phyloP scores from a whole-genome alignment of 2,797 vertebrate genomes.

The Micrastur ruficollis region DNA sequence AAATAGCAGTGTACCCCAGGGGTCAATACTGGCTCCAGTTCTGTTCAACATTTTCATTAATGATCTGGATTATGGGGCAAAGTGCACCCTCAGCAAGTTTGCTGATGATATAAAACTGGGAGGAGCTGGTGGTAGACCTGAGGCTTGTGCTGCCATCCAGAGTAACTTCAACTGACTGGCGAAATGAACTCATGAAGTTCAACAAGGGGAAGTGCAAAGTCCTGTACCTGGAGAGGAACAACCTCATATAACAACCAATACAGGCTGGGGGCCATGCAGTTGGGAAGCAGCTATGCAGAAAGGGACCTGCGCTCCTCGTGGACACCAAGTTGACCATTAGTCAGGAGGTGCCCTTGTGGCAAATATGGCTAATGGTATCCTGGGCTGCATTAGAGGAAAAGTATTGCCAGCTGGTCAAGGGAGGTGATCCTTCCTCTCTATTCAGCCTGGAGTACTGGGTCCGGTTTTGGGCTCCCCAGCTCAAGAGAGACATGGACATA shows the following conservation, averaged over 20 bases:
- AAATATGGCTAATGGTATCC: not conserved
- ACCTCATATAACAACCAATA: not conserved
- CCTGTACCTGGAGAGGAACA: not conserved
- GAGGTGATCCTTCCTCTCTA: not conserved
- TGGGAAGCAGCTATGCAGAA: not conserved
- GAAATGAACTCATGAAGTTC: not conserved
- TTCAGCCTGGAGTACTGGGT: not conserved
- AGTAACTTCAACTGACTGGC: not conserved
- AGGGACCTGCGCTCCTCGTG: not conserved
- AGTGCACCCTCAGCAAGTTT: not conserved
- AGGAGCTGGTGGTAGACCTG: not conserved
- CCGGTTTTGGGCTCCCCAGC: not conserved
- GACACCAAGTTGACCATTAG: not conserved
- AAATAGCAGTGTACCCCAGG: not conserved
- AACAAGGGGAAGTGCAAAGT: not conserved
- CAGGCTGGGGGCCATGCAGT: not conserved
- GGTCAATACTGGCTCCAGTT: not conserved
- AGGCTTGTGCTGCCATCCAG: not conserved
- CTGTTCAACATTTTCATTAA: not conserved
- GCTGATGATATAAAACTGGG: not conserved
- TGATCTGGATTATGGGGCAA: not conserved
- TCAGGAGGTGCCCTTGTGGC: not conserved
- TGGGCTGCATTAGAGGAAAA: not conserved
- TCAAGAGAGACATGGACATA: not conserved
- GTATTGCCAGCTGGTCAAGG: fast-evolving